These are phyloP conservation scores for Cepaea nemoralis DNA, from an alignment of 1,140 invertebrate species.

Conservation along the genomic window DNA sequence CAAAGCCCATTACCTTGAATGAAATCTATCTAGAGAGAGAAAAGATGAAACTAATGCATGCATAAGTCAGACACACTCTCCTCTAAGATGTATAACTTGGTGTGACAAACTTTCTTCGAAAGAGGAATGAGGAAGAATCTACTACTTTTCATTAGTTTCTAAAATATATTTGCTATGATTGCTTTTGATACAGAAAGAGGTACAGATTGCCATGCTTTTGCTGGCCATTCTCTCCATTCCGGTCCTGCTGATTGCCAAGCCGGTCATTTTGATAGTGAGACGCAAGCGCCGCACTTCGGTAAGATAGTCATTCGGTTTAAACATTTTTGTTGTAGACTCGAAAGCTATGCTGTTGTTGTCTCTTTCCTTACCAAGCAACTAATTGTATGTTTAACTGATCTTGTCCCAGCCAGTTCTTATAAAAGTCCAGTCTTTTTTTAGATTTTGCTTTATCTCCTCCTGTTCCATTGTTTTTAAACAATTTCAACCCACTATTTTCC, in stretches of 20 bases:
- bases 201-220: constrained; percentile 84
- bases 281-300: neutral
- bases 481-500: no score
- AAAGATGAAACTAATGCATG: no score
- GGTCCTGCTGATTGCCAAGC: constrained; percentile 84
- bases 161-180: neutral
- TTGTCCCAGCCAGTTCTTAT: constrained; percentile 42
- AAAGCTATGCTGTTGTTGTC: no score
- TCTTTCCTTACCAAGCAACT: neutral
- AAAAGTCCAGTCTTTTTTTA: neutral
- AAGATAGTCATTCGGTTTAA: constrained; percentile 9
- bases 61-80: no score
- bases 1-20: no score
- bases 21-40: no score
- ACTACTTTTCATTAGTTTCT: neutral
- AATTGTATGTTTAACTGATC: neutral
- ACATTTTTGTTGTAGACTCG: no score
- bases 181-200: constrained; percentile 74
- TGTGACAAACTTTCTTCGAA: no score
- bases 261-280: constrained; percentile 27
- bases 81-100: no score
- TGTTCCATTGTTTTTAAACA: no score
- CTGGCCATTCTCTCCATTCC: constrained; percentile 87
- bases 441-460: neutral
- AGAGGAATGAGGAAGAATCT: no score